Conservation (phyloP, 2,797 vertebrate genomes). For the Halcyon chelicuti region DNA sequence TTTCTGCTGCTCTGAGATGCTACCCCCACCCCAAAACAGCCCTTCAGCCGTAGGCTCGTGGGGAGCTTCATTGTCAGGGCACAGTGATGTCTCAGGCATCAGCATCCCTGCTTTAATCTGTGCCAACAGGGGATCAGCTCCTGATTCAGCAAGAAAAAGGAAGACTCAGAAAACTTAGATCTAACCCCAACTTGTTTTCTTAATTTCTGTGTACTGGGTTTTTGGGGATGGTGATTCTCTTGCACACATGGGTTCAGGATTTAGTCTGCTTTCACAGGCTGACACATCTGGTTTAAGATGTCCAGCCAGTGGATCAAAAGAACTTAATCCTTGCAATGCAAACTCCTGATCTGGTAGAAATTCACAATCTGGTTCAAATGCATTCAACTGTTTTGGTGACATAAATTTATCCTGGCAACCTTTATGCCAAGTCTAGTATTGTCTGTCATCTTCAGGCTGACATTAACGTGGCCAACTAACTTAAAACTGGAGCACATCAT, state of each 20-base stretch:
- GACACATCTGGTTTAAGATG: neutral
- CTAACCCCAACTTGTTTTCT: neutral
- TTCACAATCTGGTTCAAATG: neutral
- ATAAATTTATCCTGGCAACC: neutral
- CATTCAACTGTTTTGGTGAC: neutral
- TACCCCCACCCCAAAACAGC: neutral
- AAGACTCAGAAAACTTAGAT: neutral
- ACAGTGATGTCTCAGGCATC: neutral
- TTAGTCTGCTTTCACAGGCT: neutral
- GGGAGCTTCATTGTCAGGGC: neutral
- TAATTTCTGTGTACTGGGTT: neutral
- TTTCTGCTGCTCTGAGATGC: neutral
- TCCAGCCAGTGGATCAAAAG: neutral
- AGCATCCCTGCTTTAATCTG: neutral
- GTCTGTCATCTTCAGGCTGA: neutral
- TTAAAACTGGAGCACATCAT: neutral
- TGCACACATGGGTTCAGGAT: neutral
- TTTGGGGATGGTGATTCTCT: neutral
- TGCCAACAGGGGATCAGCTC: neutral
- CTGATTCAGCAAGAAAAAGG: neutral
- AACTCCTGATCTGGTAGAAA: neutral
- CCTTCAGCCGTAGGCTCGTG: fast-evolving
- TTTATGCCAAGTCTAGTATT: neutral
- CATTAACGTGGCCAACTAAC: neutral
- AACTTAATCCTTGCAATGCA: neutral